Conservation (phyloP, 2,797 vertebrate species). For the Luscinia luscinia region DNA sequence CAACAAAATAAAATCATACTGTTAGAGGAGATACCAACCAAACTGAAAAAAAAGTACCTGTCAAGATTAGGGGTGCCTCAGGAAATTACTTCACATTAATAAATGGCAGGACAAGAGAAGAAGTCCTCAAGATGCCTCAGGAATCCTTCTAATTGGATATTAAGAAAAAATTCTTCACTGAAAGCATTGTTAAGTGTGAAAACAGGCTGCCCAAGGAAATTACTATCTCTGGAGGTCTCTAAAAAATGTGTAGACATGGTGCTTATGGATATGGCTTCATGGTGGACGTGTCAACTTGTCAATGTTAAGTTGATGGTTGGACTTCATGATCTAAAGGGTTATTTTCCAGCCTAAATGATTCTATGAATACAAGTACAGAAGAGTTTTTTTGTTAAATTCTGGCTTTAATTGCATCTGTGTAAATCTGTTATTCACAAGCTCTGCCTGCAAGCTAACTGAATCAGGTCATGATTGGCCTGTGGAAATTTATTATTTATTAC, state of each 20-base stretch:
- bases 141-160: neutral
- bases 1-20: neutral
- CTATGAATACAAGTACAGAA: neutral
- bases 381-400: neutral
- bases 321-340: neutral
- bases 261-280: neutral
- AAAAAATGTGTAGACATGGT: rapidly evolving
- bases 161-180: neutral
- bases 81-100: neutral
- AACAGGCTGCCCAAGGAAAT: neutral
- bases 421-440: neutral
- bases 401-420: neutral
- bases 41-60: neutral
- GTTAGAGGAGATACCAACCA: neutral
- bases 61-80: neutral
- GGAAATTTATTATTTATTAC: neutral
- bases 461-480: neutral
- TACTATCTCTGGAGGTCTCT: neutral
- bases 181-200: neutral
- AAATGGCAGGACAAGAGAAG: neutral
- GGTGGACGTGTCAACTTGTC: neutral
- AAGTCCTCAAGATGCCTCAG: neutral
- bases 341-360: neutral
- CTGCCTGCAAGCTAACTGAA: neutral
- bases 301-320: neutral